These are phyloP conservation scores for Periophthalmodon schlosseri DNA, from an alignment of 2,113 vertebrate genomes.

Conservation along the genomic window DNA sequence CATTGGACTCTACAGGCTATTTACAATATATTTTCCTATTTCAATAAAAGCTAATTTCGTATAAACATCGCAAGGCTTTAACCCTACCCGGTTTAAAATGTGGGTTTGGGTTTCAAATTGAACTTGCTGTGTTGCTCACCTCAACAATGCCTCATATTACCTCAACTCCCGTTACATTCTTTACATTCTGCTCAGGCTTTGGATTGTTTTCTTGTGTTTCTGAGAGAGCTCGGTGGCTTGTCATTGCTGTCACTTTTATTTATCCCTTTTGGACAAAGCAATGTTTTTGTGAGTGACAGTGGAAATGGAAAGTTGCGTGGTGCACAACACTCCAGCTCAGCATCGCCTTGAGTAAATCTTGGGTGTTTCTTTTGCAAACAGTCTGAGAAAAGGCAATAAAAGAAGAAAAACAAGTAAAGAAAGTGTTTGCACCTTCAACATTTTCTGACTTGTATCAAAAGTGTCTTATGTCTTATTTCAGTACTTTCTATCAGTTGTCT, in stretches of 20 bases:
- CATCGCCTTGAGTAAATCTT: not conserved
- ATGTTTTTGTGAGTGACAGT: slow-evolving; percentile 6
- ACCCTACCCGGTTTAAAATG: not conserved
- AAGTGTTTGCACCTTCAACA: not conserved
- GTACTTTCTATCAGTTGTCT: not conserved
- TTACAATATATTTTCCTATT: too few species aligned
- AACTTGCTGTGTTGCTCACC: not conserved
- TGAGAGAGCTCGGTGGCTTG: slow-evolving; percentile 5
- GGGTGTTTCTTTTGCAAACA: not conserved
- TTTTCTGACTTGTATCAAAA: not conserved
- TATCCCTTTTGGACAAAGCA: slow-evolving; percentile 8
- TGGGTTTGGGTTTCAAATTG: not conserved
- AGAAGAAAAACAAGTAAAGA: not conserved
- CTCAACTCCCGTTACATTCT: not conserved
- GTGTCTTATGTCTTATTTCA: not conserved
- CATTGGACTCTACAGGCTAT: too few species aligned
- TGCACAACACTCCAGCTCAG: not conserved
- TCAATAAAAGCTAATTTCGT: too few species aligned
- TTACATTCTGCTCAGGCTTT: slow-evolving; percentile 10
- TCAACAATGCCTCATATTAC: not conserved
- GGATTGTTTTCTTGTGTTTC: slow-evolving; percentile 14
- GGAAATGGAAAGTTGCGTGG: not conserved
- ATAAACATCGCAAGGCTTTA: too few species aligned
- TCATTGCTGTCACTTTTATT: slow-evolving; percentile 30
- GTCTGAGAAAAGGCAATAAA: not conserved